Base-by-base conservation (phyloP, 2,113 vertebrate species). In the Rhinoderma darwinii region DNA sequence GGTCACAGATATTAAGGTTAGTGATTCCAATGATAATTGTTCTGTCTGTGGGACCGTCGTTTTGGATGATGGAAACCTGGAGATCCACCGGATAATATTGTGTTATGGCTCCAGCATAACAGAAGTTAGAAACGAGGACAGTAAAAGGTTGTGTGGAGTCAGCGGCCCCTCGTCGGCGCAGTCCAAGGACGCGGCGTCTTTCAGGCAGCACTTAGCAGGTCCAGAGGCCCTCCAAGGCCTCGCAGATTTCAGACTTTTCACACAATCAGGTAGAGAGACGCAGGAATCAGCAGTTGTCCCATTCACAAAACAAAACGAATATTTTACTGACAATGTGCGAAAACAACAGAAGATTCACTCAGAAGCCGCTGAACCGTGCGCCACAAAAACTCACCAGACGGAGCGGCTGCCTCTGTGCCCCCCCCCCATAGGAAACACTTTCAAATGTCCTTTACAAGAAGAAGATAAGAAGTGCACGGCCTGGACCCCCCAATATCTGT, bases 321-420 rank as follows among this genome's bases (percentile, higher is more conserved):
- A 96, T 94, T 96, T 95, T 95, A 95, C 96, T 97, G 97, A 98
- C 97, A 98, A 98, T 93, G 96, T 97, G 96, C 96, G 96, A 96
- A 97, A 96, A 96, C 92, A 96, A 94, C 94, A 96, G 95, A 92
- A 96, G 66, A 96, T 93, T 92, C 92, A 93, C 90, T 92, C 91
- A 95, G 92, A 94, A 56, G 63, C 85, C 95, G 93, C 91, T 95
- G 94, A 96, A 95, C 94, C 94, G 81, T 95, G 92, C 94, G 86
- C 90, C 90, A 91, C 91, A 92, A 88, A 90, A 15, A 81, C 17
- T 2, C 41, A 75, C 14, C 72, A 12, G 41, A 18, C 27, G 27
- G 39, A 47, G 14, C 41, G 25, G 15, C 75, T 14, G 27, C 17
- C 75, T n/a, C 75, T 73, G 4, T 6, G 12, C 22, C 4, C n/a